These are phyloP conservation scores for Pygmarrhopalites habei DNA, from an alignment of 1,140 invertebrate species.

Conservation along the genomic window DNA sequence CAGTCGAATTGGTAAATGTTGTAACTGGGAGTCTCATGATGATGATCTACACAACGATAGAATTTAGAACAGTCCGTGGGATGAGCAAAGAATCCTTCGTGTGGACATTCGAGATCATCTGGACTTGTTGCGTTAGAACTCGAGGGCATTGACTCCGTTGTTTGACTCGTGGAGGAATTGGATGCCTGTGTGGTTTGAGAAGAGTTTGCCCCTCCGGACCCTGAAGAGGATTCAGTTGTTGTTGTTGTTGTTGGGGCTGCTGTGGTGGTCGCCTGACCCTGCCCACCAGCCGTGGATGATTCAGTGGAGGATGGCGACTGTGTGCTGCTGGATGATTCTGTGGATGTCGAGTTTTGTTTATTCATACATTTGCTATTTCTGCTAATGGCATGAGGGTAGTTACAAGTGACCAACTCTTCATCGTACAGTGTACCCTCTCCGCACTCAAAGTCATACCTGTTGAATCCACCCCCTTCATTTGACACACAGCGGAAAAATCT, in stretches of 20 bases:
- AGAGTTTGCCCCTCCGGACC: not conserved
- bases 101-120: conserved; percentile 44
- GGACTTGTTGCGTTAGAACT: not conserved
- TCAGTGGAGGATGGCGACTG: not conserved
- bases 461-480: conserved; percentile 12
- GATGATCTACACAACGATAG: conserved; percentile 50
- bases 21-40: conserved; percentile 53
- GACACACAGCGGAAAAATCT: conserved; percentile 32
- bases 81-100: conserved; percentile 59
- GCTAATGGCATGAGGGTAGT: conserved; percentile 24
- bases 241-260: not conserved
- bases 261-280: not conserved
- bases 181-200: not conserved
- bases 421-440: conserved; percentile 31
- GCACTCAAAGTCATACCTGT: conserved; percentile 33
- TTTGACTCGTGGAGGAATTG: not conserved
- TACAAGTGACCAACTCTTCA: conserved; percentile 30
- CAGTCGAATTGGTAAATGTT: conserved; percentile 47
- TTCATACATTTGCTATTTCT: conserved; percentile 24
- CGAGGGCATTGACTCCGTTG: not conserved
- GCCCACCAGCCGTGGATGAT: not conserved
- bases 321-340: conserved; percentile 3
- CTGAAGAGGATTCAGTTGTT: conserved; percentile 1
- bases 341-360: conserved; percentile 20
- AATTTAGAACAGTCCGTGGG: conserved; percentile 52